These are phyloP conservation scores for Galleria mellonella DNA, from an alignment of 1,140 invertebrate species.

Conservation along the genomic window DNA sequence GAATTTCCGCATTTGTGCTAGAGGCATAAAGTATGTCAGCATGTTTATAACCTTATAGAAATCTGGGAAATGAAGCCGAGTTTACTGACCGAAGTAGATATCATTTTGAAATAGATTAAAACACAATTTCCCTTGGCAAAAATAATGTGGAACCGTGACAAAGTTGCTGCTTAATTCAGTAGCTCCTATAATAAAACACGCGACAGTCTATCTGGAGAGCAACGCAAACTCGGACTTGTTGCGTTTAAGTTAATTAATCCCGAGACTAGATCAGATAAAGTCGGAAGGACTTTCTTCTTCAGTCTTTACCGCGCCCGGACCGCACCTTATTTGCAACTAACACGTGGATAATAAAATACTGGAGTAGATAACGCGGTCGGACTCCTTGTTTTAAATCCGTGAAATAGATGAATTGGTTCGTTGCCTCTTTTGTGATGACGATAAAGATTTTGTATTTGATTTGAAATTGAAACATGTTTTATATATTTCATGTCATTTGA, in stretches of 20 bases:
- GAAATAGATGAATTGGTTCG: no score
- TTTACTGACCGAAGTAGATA: constrained; percentile 1
- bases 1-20: background rate
- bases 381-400: background rate
- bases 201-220: constrained; percentile 55
- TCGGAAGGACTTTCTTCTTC: constrained; percentile 25
- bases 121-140: constrained; percentile 2
- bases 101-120: background rate
- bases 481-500: background rate
- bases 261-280: constrained; percentile 54
- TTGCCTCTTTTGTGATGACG: background rate
- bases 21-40: background rate
- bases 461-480: background rate
- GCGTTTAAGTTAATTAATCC: constrained; percentile 71
- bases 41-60: background rate
- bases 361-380: background rate
- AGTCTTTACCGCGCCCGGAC: background rate
- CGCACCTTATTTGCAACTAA: constrained; percentile 1
- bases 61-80: background rate
- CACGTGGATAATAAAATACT: constrained; percentile 2
- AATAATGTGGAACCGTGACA: background rate
- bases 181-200: constrained; percentile 60
- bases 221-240: constrained; percentile 66
- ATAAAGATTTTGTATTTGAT: background rate
- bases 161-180: constrained; percentile 38